Evolutionary conservation across 2,113 vertebrate genomes (phyloP).

Genomic region (Megalops atlanticus): DNA sequence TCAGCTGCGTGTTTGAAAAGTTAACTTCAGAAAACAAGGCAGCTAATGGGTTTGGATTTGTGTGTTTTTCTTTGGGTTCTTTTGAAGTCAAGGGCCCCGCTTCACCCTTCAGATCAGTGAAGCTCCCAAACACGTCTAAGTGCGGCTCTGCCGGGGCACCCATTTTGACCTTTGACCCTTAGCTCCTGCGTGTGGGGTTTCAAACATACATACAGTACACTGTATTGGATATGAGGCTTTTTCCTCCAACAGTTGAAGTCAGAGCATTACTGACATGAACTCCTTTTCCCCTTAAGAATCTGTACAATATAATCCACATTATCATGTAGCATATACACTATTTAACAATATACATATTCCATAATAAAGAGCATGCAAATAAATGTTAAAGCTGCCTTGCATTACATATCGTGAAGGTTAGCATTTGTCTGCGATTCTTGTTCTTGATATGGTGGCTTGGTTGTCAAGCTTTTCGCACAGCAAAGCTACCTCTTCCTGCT

Average conservation of each 20-base stretch:
- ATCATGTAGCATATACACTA: neutral
- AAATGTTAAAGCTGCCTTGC: too few species aligned
- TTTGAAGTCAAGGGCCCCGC: constrained; percentile 65
- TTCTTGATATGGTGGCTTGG: too few species aligned
- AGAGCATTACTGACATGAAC: neutral
- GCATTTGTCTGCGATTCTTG: too few species aligned
- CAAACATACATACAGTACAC: neutral
- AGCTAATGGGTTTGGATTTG: constrained; percentile 72
- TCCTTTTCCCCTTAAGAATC: neutral
- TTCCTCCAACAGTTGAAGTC: too few species aligned
- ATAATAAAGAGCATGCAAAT: too few species aligned
- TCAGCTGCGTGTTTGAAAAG: constrained; percentile 67
- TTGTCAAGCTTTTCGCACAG: too few species aligned
- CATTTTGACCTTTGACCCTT: constrained; percentile 48
- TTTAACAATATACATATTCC: too few species aligned
- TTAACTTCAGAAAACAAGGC: constrained; percentile 71
- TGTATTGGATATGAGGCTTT: neutral
- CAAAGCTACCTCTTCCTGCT: too few species aligned
- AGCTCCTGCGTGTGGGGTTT: constrained; percentile 4
- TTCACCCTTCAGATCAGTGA: constrained; percentile 53
- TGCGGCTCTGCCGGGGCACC: constrained; percentile 44
- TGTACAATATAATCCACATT: neutral
- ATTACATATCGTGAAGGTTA: too few species aligned
- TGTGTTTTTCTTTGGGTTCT: constrained; percentile 68
- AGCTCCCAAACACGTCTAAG: constrained; percentile 44